Conservation (phyloP, 2,113 vertebrate genomes). For the Pithys albifrons region DNA sequence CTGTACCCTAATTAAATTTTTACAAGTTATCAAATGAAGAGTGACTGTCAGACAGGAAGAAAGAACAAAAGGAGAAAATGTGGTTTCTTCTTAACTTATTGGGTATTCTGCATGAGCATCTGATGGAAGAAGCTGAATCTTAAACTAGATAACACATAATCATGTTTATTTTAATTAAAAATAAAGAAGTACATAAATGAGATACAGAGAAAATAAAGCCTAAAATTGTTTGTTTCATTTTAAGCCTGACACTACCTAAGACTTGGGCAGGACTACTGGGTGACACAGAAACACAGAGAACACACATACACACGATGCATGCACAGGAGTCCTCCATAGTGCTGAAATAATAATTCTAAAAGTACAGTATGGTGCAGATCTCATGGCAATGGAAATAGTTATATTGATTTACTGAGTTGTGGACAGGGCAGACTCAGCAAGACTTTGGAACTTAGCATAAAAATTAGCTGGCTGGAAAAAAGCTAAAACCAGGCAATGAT, state of each 20-base stretch:
- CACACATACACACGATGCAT: not conserved
- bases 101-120: not conserved
- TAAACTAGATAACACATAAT: not conserved
- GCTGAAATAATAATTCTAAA: not conserved
- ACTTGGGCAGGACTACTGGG: not conserved
- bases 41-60: not conserved
- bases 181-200: not conserved
- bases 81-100: not conserved
- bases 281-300: not conserved
- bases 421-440: not conserved
- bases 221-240: not conserved
- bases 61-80: not conserved
- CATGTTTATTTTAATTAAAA: not conserved
- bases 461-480: not conserved
- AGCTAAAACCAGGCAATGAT: not conserved
- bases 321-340: not conserved
- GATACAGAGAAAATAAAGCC: not conserved
- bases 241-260: not conserved
- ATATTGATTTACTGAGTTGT: not conserved
- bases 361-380: not conserved
- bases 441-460: not conserved
- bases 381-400: not conserved
- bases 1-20: slow-evolving; percentile 23
- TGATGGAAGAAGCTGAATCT: not conserved
- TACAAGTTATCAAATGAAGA: slow-evolving; percentile 21